Percentiles rank a stretch among this genome's conserved stretches.
Evolutionary conservation across 2,113 vertebrate species (phyloP).

Genomic region (Vireo altiloquus): DNA sequence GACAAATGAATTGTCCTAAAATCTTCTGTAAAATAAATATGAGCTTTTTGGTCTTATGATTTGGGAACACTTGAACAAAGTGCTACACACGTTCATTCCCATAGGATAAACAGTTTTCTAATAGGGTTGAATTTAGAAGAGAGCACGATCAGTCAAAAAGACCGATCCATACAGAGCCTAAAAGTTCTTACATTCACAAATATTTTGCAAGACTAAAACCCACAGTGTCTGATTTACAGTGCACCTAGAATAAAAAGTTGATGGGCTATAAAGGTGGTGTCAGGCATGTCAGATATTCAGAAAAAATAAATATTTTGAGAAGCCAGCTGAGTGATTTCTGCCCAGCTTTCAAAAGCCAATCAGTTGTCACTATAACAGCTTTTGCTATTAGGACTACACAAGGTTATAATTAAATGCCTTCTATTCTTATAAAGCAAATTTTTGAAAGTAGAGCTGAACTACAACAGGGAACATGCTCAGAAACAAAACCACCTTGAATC

Average conservation of each 20-base stretch:
- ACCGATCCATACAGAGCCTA: not conserved
- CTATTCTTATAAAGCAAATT: not conserved
- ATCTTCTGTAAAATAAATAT: not conserved
- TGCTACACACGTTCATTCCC: not conserved
- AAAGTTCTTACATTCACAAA: conserved; percentile 21
- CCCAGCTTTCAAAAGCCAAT: not conserved
- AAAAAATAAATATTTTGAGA: not conserved
- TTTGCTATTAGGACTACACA: not conserved
- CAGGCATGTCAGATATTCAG: not conserved
- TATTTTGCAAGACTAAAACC: conserved; percentile 12
- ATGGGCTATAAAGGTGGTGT: not conserved
- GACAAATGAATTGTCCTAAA: not conserved
- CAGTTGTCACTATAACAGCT: not conserved
- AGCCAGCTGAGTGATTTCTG: not conserved
- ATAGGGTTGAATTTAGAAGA: conserved; percentile 6
- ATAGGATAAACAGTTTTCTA: not conserved
- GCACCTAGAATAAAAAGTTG: not conserved
- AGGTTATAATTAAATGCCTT: not conserved
- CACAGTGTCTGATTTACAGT: not conserved
- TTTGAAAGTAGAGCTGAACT: not conserved
- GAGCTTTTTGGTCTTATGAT: not conserved
- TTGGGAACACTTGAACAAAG: not conserved
- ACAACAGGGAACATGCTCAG: not conserved
- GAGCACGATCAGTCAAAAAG: conserved; percentile 16
- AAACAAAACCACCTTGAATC: not conserved